Percentiles rank a stretch among this genome's conserved stretches.
Conservation (phyloP, 2,888 invertebrate genomes). For the Gisinianus flammeolus region DNA sequence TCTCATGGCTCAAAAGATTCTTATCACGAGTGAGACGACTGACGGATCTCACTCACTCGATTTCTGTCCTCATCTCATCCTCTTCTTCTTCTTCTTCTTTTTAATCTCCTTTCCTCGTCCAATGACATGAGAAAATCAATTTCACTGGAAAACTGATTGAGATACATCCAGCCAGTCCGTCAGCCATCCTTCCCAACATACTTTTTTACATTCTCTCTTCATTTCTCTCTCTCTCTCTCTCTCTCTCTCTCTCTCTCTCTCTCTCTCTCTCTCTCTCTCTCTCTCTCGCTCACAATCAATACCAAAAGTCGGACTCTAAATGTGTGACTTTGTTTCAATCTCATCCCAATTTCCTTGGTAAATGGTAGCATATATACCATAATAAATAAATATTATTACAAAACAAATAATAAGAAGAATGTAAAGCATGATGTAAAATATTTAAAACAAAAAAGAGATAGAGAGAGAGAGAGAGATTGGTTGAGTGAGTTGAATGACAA, state of each 20-base stretch:
- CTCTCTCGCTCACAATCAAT: too few species aligned
- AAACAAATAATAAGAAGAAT: neutral
- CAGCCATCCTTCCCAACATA: too few species aligned
- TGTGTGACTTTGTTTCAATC: too few species aligned
- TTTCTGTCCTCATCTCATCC: neutral
- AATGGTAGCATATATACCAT: too few species aligned
- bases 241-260: too few species aligned
- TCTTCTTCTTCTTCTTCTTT: too few species aligned
- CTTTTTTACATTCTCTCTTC: too few species aligned
- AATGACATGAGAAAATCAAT: neutral
- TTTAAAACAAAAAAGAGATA: neutral
- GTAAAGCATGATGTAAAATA: neutral
- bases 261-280: too few species aligned
- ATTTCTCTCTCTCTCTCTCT: too few species aligned
- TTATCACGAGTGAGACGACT: slow-evolving; percentile 12
- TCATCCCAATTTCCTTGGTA: too few species aligned
- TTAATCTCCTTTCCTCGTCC: neutral
- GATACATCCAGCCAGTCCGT: too few species aligned
- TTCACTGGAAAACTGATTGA: neutral
- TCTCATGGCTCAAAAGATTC: neutral
- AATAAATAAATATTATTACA: neutral
- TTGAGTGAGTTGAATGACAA: neutral
- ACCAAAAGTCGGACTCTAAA: too few species aligned
- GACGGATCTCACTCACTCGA: slow-evolving; percentile 3
- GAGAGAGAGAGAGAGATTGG: neutral